Evolutionary conservation across 2,888 invertebrate genomes (phyloP).

Genomic region (Petrolisthes cinctipes): DNA sequence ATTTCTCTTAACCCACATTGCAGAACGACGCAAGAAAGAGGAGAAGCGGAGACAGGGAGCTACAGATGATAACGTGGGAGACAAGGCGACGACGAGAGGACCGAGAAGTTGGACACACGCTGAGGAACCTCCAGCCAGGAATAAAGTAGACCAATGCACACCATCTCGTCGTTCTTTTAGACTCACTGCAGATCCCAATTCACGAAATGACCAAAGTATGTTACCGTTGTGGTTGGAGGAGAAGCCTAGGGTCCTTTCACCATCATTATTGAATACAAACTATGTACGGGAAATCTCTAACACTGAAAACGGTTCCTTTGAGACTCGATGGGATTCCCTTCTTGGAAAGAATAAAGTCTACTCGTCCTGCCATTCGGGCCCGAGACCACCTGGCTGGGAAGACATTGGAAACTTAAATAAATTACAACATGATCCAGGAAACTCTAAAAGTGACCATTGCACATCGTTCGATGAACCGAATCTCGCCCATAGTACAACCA

Average conservation of each 20-base stretch:
- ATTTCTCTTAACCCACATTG: background rate
- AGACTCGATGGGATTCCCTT: constrained; percentile 49
- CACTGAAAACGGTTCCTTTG: constrained; percentile 18
- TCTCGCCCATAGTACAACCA: background rate
- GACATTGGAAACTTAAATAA: constrained; percentile 18
- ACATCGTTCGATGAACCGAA: constrained; percentile 29
- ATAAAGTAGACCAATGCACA: background rate
- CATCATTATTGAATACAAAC: background rate
- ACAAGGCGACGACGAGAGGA: background rate
- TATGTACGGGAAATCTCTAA: background rate
- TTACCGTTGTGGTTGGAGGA: constrained; percentile 44
- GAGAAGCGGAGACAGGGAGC: background rate
- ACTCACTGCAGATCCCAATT: constrained; percentile 10
- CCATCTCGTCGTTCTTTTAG: constrained; percentile 21
- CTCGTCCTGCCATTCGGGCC: background rate
- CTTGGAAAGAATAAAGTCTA: constrained; percentile 23
- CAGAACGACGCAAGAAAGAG: constrained; percentile 34
- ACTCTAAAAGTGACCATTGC: background rate
- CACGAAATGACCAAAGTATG: background rate
- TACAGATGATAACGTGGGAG: background rate
- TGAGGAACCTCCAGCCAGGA: background rate
- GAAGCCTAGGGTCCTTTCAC: background rate
- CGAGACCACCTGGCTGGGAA: constrained; percentile 52
- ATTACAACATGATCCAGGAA: background rate
- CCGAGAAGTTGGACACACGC: background rate